These are phyloP conservation scores for Drosophila mettleri DNA, from an alignment of 2,888 invertebrate genomes.

Conservation along the genomic window DNA sequence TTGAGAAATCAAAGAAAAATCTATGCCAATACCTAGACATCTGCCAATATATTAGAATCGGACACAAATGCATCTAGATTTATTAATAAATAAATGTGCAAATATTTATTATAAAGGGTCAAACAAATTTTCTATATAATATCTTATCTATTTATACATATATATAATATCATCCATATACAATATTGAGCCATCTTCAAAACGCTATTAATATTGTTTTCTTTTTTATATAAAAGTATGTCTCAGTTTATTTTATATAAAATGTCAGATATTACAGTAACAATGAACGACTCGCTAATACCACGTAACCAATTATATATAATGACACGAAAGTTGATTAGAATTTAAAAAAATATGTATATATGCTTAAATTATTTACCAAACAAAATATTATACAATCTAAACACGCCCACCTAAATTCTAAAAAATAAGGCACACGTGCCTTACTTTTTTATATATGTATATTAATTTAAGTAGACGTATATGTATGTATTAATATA, in stretches of 20 bases:
- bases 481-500: background rate
- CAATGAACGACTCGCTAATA: conserved; percentile 6
- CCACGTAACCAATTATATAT: background rate
- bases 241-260: background rate
- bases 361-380: background rate
- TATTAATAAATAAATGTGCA: background rate
- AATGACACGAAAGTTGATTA: background rate
- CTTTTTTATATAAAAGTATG: background rate
- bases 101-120: too few species aligned
- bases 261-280: too few species aligned
- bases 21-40: background rate
- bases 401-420: background rate
- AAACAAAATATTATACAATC: background rate
- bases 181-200: too few species aligned
- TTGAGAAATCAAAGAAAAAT: conserved; percentile 19
- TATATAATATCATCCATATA: too few species aligned
- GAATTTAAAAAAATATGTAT: background rate
- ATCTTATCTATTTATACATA: too few species aligned
- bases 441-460: conserved; percentile 10
- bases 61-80: background rate
- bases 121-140: background rate
- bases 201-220: background rate
- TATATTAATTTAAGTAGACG: background rate
- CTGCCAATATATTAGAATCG: conserved; percentile 9
- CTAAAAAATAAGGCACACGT: conserved; percentile 23